A percentile compares a stretch with the other conserved stretches of the same genome.
phyloP scores from a whole-genome alignment of 2,797 vertebrate genomes.

The Lacerta agilis region DNA sequence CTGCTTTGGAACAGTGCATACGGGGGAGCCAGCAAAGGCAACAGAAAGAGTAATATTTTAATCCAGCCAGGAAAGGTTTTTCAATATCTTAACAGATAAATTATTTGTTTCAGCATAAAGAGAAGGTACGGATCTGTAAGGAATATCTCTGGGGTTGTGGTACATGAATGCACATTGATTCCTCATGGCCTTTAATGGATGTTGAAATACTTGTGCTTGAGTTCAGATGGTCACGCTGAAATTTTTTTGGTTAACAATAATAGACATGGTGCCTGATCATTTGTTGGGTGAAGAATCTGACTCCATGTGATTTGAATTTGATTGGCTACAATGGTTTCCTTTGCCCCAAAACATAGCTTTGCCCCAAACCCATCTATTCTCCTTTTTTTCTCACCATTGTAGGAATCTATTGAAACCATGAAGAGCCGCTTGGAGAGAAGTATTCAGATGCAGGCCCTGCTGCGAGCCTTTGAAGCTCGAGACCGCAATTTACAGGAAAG shows the following conservation, averaged over 20 bases:
- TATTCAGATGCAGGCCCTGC: conserved; percentile 79
- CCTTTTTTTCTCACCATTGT: not conserved
- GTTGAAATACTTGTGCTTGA: not conserved
- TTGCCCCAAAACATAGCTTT: not conserved
- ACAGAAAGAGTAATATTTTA: not conserved
- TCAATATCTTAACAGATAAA: not conserved
- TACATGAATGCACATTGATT: not conserved
- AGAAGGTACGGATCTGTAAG: too few relatives aligned
- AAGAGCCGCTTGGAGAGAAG: conserved; percentile 81
- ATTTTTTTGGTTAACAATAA: not conserved
- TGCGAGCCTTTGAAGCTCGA: conserved; percentile 85
- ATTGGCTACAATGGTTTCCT: not conserved
- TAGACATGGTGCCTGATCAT: not conserved
- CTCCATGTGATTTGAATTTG: not conserved
- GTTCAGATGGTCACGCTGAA: not conserved
- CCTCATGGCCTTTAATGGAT: not conserved
- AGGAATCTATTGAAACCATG: conserved; percentile 84
- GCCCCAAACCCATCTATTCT: not conserved
- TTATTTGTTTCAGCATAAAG: too few relatives aligned
- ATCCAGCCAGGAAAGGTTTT: not conserved
- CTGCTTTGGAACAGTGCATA: not conserved
- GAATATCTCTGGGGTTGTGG: not conserved
- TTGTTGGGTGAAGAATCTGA: not conserved
- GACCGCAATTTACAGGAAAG: conserved; percentile 89
- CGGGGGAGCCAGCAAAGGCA: not conserved